Percentiles rank a stretch among this genome's conserved stretches.
These are phyloP conservation scores for Probosciger aterrimus DNA, from an alignment of 2,113 vertebrate genomes.

Conservation along the genomic window DNA sequence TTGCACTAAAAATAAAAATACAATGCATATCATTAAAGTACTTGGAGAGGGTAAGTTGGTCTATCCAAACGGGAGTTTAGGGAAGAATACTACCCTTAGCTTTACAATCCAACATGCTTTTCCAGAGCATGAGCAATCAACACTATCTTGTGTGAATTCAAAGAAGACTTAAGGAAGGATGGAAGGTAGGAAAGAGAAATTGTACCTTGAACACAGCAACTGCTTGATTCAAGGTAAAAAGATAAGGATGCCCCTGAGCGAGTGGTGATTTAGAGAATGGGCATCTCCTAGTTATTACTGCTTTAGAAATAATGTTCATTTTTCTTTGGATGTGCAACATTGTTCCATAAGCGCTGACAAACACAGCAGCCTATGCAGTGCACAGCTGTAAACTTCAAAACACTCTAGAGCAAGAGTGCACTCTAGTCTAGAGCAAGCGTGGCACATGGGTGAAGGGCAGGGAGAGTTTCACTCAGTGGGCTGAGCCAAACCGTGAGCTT, in stretches of 20 bases:
- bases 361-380: accelerated
- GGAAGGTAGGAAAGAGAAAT: background rate
- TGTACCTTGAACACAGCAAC: background rate
- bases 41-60: background rate
- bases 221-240: background rate
- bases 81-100: background rate
- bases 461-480: background rate
- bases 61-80: background rate
- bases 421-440: accelerated
- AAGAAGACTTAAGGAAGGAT: background rate
- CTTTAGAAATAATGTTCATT: background rate
- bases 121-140: background rate
- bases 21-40: background rate
- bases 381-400: background rate
- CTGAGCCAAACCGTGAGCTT: background rate
- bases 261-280: background rate
- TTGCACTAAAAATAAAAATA: background rate
- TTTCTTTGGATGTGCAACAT: background rate
- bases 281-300: background rate
- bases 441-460: background rate
- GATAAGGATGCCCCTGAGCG: accelerated
- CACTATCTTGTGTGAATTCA: background rate
- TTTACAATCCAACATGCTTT: background rate
- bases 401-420: accelerated
- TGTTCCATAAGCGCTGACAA: background rate